These are phyloP conservation scores for Anodontia alba DNA, from an alignment of 2,888 invertebrate genomes.

Conservation along the genomic window DNA sequence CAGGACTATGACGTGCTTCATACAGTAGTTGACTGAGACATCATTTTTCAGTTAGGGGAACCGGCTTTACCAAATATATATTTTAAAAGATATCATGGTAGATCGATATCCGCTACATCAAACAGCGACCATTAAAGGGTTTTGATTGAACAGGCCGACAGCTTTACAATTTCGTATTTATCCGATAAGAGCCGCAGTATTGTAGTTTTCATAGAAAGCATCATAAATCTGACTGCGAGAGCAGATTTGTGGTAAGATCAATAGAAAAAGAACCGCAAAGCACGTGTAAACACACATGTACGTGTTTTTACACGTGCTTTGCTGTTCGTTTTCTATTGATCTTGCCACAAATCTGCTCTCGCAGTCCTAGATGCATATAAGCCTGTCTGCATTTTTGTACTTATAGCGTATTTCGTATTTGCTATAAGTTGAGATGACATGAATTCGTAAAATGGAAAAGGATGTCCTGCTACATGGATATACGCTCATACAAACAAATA, in stretches of 20 bases:
- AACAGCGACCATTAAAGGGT: conserved; percentile 9
- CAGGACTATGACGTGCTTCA: not conserved
- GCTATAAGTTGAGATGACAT: no score
- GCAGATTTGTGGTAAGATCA: not conserved
- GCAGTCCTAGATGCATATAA: no score
- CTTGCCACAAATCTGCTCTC: not conserved
- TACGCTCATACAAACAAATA: no score
- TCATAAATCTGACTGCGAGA: not conserved
- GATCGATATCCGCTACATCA: conserved; percentile 14
- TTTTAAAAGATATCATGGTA: not conserved
- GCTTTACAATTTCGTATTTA: conserved; percentile 14
- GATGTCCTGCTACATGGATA: no score
- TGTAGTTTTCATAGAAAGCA: not conserved
- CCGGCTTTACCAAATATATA: conserved; percentile 3
- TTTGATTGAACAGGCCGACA: conserved; percentile 1
- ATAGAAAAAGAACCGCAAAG: no score
- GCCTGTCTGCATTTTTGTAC: no score
- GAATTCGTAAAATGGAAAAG: no score
- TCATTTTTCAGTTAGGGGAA: not conserved
- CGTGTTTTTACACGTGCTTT: no score
- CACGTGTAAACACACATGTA: no score
- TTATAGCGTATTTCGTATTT: no score
- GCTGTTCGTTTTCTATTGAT: no score
- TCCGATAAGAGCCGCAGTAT: conserved; percentile 10
- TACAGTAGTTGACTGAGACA: not conserved